Base-by-base conservation (phyloP, 1,140 invertebrate genomes). In the Drosophila obscura region DNA sequence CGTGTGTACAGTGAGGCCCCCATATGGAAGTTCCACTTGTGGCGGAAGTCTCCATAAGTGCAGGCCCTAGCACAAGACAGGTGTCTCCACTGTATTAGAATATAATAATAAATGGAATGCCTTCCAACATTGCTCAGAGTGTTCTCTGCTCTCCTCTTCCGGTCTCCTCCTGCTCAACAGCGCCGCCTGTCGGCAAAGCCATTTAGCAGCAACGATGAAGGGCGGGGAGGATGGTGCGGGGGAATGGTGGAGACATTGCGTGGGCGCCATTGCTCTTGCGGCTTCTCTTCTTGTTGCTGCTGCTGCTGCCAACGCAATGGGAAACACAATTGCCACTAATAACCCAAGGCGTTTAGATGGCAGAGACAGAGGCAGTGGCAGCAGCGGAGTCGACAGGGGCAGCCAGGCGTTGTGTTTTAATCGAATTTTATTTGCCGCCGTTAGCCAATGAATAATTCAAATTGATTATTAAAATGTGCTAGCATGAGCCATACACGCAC, bases 361-460 rank as follows among this genome's bases (percentile, higher is more conserved):
- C 52, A 28, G 57, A 26, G 50, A 57, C 50, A 51, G 45, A 49
- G 52, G 28, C 24, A 28, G 48, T 22, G 26, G 61, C 57, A 65
- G 56, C 55, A 65, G 56, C 55, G n/a, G n/a, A n/a, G n/a, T n/a
- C n/a, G n/a, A n/a, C 24, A 28, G 48, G n/a, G 26, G 61, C 57
- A 65, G 56, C 55, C 51, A 48, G 50, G 61, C 73, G 78, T 66
- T 77, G 61, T 79, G 79, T 88, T 88, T 88, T 88, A 88, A 88
- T 88, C 83, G 83, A 88, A 88, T 88, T 88, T 88, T 88, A 88
- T 88, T 88, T 88, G 83, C 83, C 79, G 83, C 83, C 83, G 83
- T 83, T 88, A 83, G 83, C 63, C 83, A 88, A 88, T 88, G 83
- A 88, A 88, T 88, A 88, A 88, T 88, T 88, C 83, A 88, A 88